Percentiles rank a stretch among this genome's conserved stretches.
Conservation (phyloP, 2,113 vertebrate genomes). For the Gymnarchus niloticus region DNA sequence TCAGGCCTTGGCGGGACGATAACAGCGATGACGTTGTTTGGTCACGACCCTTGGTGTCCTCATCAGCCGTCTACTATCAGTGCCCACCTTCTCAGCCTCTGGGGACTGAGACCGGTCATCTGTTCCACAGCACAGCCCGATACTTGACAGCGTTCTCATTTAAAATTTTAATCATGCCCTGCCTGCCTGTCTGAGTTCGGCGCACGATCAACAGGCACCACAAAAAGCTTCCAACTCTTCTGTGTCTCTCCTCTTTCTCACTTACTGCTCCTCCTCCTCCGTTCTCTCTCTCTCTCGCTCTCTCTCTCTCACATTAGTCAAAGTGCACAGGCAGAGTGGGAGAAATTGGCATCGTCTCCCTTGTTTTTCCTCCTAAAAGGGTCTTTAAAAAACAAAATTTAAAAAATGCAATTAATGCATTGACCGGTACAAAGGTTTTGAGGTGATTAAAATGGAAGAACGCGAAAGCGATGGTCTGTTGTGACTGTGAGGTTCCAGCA, state of each 20-base stretch:
- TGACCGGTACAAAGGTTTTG: not conserved
- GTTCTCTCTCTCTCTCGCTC: too few species aligned
- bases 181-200: not conserved
- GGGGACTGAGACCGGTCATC: not conserved
- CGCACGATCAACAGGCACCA: too few species aligned
- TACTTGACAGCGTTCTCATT: slow-evolving; percentile 1
- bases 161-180: slow-evolving; percentile 25
- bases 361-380: not conserved
- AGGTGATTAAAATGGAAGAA: not conserved
- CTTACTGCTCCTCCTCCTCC: not conserved
- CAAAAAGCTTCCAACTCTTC: not conserved
- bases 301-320: not conserved
- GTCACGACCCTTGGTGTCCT: not conserved
- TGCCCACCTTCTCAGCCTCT: not conserved
- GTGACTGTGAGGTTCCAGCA: slow-evolving; percentile 38
- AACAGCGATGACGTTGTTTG: not conserved
- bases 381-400: not conserved
- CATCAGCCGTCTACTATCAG: not conserved
- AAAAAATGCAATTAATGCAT: not conserved
- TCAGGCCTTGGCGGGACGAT: not conserved
- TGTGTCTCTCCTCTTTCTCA: not conserved
- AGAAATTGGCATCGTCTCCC: not conserved
- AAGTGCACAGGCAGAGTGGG: not conserved
- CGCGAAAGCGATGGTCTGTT: not conserved
- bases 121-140: not conserved